Evolutionary conservation across 2,113 vertebrate genomes (phyloP).

Genomic region (Salvator merianae): DNA sequence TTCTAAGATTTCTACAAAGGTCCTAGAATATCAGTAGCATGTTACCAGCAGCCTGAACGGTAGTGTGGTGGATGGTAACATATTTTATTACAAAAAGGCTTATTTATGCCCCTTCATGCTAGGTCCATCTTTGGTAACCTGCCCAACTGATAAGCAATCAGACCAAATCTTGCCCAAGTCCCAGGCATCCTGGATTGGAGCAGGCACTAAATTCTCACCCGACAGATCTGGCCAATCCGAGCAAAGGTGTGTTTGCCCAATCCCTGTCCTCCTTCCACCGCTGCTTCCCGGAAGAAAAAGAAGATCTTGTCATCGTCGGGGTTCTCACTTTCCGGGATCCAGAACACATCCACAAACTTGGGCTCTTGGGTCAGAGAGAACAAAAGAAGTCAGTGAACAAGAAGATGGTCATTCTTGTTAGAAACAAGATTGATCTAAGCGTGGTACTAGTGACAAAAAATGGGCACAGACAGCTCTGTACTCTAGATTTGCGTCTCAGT

Average conservation of each 20-base stretch:
- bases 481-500: background rate
- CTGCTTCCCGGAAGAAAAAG: constrained; percentile 96
- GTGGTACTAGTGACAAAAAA: background rate
- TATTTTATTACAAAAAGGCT: background rate
- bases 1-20: no score
- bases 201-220: constrained; percentile 74
- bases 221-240: constrained; percentile 93
- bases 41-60: no score
- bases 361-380: constrained; percentile 81
- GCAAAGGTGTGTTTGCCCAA: constrained; percentile 88
- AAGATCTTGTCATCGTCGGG: constrained; percentile 96
- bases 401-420: background rate
- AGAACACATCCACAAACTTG: constrained; percentile 93
- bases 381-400: background rate
- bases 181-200: background rate
- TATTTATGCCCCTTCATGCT: background rate
- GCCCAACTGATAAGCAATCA: background rate
- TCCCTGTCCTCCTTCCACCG: constrained; percentile 87
- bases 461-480: background rate
- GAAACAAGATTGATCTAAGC: background rate
- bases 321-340: constrained; percentile 96
- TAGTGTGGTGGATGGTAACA: no score
- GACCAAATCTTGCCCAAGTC: background rate
- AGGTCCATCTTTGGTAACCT: background rate
- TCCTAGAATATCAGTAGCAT: no score